phyloP scores from a whole-genome alignment of 2,888 invertebrate genomes.

The Megastigmus dorsalis region DNA sequence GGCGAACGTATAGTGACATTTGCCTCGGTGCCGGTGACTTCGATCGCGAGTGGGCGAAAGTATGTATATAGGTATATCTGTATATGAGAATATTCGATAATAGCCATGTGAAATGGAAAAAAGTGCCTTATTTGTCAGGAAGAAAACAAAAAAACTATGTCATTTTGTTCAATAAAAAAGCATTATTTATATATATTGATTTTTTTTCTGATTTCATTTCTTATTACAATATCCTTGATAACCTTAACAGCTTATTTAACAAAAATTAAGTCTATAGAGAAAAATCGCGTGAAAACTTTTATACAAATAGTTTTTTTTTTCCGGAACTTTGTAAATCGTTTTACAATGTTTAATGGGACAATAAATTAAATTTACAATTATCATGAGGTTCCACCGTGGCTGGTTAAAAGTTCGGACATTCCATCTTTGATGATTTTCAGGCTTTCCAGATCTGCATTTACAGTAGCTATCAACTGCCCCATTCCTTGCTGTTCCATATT shows the following conservation, averaged over 20 bases:
- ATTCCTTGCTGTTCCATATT: constrained; percentile 92
- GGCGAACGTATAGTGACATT: constrained; percentile 34
- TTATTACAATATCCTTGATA: constrained; percentile 40
- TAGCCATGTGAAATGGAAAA: constrained; percentile 56
- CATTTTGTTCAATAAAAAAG: constrained; percentile 69
- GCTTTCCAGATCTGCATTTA: constrained; percentile 86
- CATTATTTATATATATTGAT: constrained; percentile 69
- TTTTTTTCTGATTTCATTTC: constrained; percentile 45
- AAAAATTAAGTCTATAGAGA: constrained; percentile 37
- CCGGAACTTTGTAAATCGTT: constrained; percentile 9
- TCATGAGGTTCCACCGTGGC: constrained; percentile 66
- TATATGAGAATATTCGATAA: constrained; percentile 62
- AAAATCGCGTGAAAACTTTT: constrained; percentile 16
- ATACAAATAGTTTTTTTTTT: constrained; percentile 34
- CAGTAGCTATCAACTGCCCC: constrained; percentile 88
- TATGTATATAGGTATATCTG: constrained; percentile 66
- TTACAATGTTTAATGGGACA: constrained; percentile 23
- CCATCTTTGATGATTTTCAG: constrained; percentile 87
- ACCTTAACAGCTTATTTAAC: constrained; percentile 46
- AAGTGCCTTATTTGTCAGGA: constrained; percentile 64
- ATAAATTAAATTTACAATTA: constrained; percentile 38
- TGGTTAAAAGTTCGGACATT: constrained; percentile 77
- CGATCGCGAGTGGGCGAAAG: constrained; percentile 57
- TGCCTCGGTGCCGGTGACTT: constrained; percentile 44
- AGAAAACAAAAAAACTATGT: constrained; percentile 62